Evolutionary conservation across 2,888 invertebrate species (phyloP).

Genomic region (Oxyteleia sp.): DNA sequence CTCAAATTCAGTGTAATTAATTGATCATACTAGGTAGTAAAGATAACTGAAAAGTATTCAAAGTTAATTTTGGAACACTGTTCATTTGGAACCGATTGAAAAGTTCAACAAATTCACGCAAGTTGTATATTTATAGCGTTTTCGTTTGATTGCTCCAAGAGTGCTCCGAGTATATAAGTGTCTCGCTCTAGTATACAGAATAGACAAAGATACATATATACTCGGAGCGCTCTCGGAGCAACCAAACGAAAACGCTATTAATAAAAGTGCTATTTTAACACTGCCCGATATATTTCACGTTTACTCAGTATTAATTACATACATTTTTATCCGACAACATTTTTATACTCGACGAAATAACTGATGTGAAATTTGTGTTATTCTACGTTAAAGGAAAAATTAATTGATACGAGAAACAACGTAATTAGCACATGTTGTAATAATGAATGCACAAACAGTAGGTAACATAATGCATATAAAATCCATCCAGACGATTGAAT

Average conservation of each 20-base stretch:
- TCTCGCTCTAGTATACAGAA: no score
- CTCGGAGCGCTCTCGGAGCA: no score
- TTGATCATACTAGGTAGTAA: conserved; percentile 75
- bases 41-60: conserved; percentile 46
- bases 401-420: conserved; percentile 11
- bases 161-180: no score
- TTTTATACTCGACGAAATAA: not conserved
- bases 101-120: not conserved
- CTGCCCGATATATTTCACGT: conserved; percentile 20
- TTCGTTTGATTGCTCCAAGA: no score
- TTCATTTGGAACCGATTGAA: conserved; percentile 32
- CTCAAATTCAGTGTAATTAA: conserved; percentile 83
- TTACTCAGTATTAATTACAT: conserved; percentile 2
- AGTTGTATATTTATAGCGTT: no score
- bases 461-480: conserved; percentile 63
- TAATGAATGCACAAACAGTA: conserved; percentile 62
- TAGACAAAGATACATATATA: no score
- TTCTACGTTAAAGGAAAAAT: conserved; percentile 13
- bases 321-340: not conserved
- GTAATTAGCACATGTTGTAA: conserved; percentile 51
- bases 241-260: no score
- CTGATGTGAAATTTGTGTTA: not conserved
- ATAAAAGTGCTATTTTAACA: conserved; percentile 17
- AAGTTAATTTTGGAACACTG: conserved; percentile 31
- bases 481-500: conserved; percentile 73